Evolutionary conservation across 2,797 vertebrate genomes (phyloP).

Genomic region (Paramormyrops hopkinsi): DNA sequence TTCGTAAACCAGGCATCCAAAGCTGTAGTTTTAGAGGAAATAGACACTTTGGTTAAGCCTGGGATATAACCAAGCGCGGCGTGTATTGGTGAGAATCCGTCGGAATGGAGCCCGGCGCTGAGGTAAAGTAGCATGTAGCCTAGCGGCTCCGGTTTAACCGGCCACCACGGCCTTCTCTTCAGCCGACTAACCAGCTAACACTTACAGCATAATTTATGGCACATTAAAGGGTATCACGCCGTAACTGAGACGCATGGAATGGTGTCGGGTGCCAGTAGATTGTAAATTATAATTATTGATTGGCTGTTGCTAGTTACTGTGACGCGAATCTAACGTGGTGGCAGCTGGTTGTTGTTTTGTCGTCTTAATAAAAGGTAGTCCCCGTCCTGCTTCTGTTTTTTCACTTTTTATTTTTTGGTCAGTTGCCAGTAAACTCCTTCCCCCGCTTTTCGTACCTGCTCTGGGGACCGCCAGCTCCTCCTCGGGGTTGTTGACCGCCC

Average conservation of each 20-base stretch:
- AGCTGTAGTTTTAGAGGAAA: neutral
- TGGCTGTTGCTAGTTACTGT: neutral
- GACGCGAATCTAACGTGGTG: neutral
- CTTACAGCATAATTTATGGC: neutral
- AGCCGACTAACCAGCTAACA: neutral
- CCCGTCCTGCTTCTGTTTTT: neutral
- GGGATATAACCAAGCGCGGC: neutral
- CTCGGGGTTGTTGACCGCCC: neutral
- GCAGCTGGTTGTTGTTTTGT: neutral
- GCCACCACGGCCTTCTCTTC: neutral
- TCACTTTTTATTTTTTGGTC: neutral
- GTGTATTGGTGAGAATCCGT: neutral
- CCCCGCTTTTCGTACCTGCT: neutral
- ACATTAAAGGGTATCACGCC: neutral
- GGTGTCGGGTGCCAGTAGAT: neutral
- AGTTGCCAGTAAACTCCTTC: neutral
- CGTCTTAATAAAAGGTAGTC: neutral
- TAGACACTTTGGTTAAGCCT: neutral
- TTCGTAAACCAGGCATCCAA: neutral
- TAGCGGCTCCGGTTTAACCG: neutral
- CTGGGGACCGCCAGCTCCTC: neutral
- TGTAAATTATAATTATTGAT: neutral
- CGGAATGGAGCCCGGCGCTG: neutral
- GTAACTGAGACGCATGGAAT: neutral
- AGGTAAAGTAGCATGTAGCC: conserved; percentile 16